Conservation (phyloP, 2,888 invertebrate species). For the Magallana nippona region DNA sequence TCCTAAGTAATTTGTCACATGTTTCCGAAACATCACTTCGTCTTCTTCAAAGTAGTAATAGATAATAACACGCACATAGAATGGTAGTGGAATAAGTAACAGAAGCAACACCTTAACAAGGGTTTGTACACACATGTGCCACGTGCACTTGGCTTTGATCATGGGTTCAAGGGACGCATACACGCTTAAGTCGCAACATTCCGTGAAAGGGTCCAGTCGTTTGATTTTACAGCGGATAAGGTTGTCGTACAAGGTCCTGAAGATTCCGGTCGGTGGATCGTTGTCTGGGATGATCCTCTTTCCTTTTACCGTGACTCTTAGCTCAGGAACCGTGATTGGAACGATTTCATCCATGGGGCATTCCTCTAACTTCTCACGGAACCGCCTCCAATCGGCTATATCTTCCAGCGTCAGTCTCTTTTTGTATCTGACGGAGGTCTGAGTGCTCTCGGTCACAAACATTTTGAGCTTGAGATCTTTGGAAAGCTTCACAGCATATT, state of each 20-base stretch:
- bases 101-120: slow-evolving; percentile 70
- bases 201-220: slow-evolving; percentile 72
- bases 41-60: slow-evolving; percentile 75
- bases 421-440: slow-evolving; percentile 66
- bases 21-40: slow-evolving; percentile 66
- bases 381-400: slow-evolving; percentile 66
- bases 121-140: slow-evolving; percentile 68
- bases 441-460: slow-evolving; percentile 68
- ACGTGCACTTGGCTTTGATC: slow-evolving; percentile 65
- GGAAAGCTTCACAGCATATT: slow-evolving; percentile 74
- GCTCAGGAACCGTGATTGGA: slow-evolving; percentile 67
- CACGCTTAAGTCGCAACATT: slow-evolving; percentile 74
- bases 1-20: slow-evolving; percentile 57
- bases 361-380: slow-evolving; percentile 61
- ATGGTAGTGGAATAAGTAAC: slow-evolving; percentile 73
- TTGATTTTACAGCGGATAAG: slow-evolving; percentile 74
- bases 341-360: slow-evolving; percentile 68
- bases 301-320: slow-evolving; percentile 72
- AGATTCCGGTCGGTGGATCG: slow-evolving; percentile 72
- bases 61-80: slow-evolving; percentile 72
- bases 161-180: slow-evolving; percentile 67
- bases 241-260: slow-evolving; percentile 73
- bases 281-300: slow-evolving; percentile 74
- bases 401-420: slow-evolving; percentile 67
- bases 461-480: slow-evolving; percentile 69